Conservation (phyloP, 2,888 invertebrate genomes). For the Macroteleia sp. region DNA sequence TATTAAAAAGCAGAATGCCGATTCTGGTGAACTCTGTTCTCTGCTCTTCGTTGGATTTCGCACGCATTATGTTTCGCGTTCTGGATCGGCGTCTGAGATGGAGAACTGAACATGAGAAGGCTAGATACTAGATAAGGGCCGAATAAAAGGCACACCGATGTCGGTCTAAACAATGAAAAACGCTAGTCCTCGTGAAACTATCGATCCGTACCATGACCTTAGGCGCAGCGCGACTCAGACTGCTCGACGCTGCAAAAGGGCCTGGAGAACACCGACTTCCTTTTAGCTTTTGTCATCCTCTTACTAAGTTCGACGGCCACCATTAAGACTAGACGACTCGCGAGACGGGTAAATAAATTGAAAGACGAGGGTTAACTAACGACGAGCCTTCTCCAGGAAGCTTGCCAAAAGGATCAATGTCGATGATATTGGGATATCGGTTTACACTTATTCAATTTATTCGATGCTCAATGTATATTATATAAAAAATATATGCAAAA, state of each 20-base stretch:
- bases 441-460: too few relatives aligned
- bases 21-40: too few relatives aligned
- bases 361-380: conserved; percentile 4
- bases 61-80: too few relatives aligned
- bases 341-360: conserved; percentile 32
- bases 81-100: too few relatives aligned
- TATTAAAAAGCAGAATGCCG: too few relatives aligned
- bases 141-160: conserved; percentile 27
- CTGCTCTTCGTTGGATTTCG: too few relatives aligned
- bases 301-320: conserved; percentile 17
- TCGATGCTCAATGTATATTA: too few relatives aligned
- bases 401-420: not conserved
- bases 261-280: conserved; percentile 23
- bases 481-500: too few relatives aligned
- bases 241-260: conserved; percentile 31
- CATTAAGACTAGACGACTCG: conserved; percentile 33
- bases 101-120: too few relatives aligned
- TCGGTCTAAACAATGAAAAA: conserved; percentile 45
- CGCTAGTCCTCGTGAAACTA: conserved; percentile 29
- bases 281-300: conserved; percentile 33
- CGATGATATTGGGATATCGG: conserved; percentile 1
- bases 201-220: conserved; percentile 53
- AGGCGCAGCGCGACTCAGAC: conserved; percentile 40
- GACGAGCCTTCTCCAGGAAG: not conserved
- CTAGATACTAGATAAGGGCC: too few relatives aligned